phyloP scores from a whole-genome alignment of 2,888 invertebrate species.

The Caenorhabditis virilis region DNA sequence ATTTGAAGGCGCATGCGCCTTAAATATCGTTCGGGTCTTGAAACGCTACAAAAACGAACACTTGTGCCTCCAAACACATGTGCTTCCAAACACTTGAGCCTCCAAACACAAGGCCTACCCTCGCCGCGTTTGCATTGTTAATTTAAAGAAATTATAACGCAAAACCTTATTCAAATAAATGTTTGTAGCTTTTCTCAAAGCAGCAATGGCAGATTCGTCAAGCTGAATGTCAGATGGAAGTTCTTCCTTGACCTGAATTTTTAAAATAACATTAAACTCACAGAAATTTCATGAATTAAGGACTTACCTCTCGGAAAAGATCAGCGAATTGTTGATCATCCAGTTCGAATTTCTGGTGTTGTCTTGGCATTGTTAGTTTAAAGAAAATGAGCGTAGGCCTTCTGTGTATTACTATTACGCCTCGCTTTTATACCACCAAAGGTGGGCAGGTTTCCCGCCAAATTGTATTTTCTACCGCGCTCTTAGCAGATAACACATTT shows the following conservation, averaged over 20 bases:
- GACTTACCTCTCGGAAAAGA: conserved; percentile 23
- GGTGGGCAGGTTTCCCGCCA: background rate
- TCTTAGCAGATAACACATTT: no score
- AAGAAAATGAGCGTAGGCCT: background rate
- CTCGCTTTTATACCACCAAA: background rate
- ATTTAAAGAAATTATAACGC: no score
- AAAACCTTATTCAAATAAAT: conserved; percentile 20
- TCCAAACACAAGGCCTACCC: no score
- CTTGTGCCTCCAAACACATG: no score
- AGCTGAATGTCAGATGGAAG: conserved; percentile 18
- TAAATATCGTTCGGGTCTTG: no score
- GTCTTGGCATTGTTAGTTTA: background rate
- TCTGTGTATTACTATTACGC: background rate
- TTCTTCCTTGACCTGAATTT: conserved; percentile 14
- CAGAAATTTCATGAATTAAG: no score
- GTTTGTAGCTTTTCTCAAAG: conserved; percentile 22
- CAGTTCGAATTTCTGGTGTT: conserved; percentile 44
- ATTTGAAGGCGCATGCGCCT: no score
- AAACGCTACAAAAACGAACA: no score
- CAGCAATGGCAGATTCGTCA: conserved; percentile 16
- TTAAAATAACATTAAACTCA: background rate
- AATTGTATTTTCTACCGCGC: no score
- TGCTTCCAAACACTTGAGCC: no score
- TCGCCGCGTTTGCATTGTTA: no score
- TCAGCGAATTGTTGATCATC: conserved; percentile 25